Percentiles rank a stretch among this genome's conserved stretches.
These are phyloP conservation scores for Leptopilina clavipes DNA, from an alignment of 1,140 invertebrate species.

Conservation along the genomic window DNA sequence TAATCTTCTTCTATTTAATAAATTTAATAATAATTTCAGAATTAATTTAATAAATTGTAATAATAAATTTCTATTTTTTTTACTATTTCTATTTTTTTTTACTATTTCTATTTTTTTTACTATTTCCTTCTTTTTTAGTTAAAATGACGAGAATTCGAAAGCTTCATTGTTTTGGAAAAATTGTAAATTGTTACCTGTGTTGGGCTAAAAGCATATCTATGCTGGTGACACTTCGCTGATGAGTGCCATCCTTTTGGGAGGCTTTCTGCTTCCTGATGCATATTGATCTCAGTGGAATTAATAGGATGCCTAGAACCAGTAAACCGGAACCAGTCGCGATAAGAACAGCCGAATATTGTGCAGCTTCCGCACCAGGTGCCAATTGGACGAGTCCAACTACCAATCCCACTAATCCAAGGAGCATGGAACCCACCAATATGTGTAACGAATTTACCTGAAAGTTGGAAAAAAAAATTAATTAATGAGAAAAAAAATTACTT, in stretches of 20 bases:
- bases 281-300: constrained; percentile 65
- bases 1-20: neutral
- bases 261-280: constrained; percentile 67
- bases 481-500: too few species aligned
- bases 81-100: too few species aligned
- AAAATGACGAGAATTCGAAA: too few species aligned
- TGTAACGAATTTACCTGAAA: constrained; percentile 82
- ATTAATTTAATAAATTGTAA: too few species aligned
- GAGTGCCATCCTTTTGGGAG: constrained; percentile 66
- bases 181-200: constrained; percentile 59
- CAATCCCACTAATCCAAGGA: constrained; percentile 83
- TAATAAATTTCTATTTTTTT: too few species aligned
- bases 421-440: constrained; percentile 82
- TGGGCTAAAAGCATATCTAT: constrained; percentile 71
- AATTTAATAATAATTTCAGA: too few species aligned
- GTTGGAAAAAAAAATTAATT: too few species aligned
- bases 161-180: too few species aligned
- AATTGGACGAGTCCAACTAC: constrained; percentile 87
- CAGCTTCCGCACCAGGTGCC: constrained; percentile 85
- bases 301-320: constrained; percentile 67
- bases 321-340: constrained; percentile 80
- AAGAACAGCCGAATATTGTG: constrained; percentile 82
- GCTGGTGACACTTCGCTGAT: constrained; percentile 70
- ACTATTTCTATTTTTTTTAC: too few species aligned
- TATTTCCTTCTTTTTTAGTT: too few species aligned